These are phyloP conservation scores for Tenebrio molitor DNA, from an alignment of 1,140 invertebrate species.

Conservation along the genomic window DNA sequence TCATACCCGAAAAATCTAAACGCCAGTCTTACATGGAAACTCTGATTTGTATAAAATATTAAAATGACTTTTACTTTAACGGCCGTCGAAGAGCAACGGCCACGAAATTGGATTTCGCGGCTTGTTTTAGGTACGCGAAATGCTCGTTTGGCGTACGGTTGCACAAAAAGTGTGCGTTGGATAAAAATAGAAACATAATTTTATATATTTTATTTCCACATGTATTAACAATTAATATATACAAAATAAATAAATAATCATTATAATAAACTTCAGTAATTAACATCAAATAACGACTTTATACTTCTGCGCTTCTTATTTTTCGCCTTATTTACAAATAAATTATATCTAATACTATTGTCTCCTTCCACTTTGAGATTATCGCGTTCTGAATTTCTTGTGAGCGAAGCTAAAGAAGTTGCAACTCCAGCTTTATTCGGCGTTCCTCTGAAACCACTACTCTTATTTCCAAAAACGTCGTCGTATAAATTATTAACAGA, in stretches of 20 bases:
- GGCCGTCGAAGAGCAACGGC: too few relatives aligned
- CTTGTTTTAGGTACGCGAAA: too few relatives aligned
- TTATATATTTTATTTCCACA: too few relatives aligned
- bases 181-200: too few relatives aligned
- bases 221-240: conserved; percentile 4
- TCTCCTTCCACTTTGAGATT: conserved; percentile 8
- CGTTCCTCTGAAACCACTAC: conserved; percentile 49
- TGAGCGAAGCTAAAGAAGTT: conserved; percentile 44
- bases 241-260: conserved; percentile 42
- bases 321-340: conserved; percentile 46
- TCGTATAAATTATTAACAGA: conserved; percentile 48
- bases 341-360: conserved; percentile 45
- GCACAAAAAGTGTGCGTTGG: too few relatives aligned
- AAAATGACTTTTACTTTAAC: too few relatives aligned
- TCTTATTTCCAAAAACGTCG: conserved; percentile 44
- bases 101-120: too few relatives aligned
- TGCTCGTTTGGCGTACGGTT: too few relatives aligned
- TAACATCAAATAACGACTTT: conserved; percentile 49
- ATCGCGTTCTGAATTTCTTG: not conserved
- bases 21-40: too few relatives aligned
- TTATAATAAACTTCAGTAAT: conserved; percentile 46
- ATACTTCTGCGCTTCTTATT: conserved; percentile 51
- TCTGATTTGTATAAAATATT: too few relatives aligned
- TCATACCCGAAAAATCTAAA: too few relatives aligned
- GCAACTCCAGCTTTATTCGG: conserved; percentile 48